phyloP scores from a whole-genome alignment of 2,888 invertebrate species.

The Yponomeuta evonymella region DNA sequence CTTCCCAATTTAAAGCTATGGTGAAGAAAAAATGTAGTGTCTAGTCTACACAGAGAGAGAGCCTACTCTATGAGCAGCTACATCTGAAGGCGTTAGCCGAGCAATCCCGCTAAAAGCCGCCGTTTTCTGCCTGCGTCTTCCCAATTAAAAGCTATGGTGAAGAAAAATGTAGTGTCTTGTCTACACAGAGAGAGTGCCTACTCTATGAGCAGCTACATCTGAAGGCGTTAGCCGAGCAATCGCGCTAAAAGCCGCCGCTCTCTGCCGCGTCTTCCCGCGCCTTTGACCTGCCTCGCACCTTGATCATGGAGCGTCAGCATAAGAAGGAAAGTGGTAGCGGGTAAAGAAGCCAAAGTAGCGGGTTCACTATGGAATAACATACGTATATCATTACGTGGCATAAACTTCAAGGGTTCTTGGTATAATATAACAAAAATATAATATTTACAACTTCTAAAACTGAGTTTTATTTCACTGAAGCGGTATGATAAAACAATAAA shows the following conservation, averaged over 20 bases:
- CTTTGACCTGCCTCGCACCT: slow-evolving; percentile 10
- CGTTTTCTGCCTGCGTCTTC: no score
- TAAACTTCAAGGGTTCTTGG: no score
- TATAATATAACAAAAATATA: no score
- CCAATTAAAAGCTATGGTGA: not conserved
- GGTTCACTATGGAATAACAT: no score
- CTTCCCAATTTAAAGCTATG: no score
- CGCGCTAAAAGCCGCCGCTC: slow-evolving; percentile 15
- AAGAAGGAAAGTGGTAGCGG: no score
- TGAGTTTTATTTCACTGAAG: no score
- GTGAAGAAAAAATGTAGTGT: not conserved
- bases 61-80: not conserved
- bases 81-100: not conserved
- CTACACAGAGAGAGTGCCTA: not conserved
- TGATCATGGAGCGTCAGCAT: slow-evolving; percentile 1
- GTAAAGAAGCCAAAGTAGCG: no score
- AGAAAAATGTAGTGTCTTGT: not conserved
- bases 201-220: not conserved
- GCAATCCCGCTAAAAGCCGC: not conserved
- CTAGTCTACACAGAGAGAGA: no score
- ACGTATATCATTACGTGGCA: no score
- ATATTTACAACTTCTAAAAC: no score
- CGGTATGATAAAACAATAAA: no score
- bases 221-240: slow-evolving; percentile 12
- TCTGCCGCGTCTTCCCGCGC: slow-evolving; percentile 7